Evolutionary conservation across 2,888 invertebrate species (phyloP), one percentile per base, ranked within the genome.

Genomic region (Encarsia formosa): DNA sequence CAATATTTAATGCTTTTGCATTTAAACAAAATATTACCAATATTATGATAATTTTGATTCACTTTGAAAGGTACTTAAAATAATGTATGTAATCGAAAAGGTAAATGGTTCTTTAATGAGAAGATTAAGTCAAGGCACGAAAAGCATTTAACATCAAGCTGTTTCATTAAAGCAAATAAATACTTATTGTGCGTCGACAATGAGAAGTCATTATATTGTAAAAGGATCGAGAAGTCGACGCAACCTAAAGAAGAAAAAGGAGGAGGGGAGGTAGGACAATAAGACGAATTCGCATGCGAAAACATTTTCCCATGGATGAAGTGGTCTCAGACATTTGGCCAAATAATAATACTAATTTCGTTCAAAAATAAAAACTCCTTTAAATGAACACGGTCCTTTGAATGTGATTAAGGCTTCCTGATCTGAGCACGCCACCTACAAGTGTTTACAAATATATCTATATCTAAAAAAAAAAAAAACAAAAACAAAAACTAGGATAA

Each of bases 311-410:
- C 71, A 71, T 70, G 70, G 41, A 20, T 5, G 15, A 5, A 20
- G 23, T 62, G 63, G 64, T 61, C 65, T 65, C 69, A 66, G 69
- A 70, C 71, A 71, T 71, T 71, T 69, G 70, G 70, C 67, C 70
- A 70, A 70, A 70, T 71, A 71, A 71, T 71, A 71, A 71, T 65
- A 71, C 69, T 71, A 69, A 71, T 71, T 71, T 67, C 61, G 68
- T 66, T 65, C 65, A 67, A 67, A 65, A 63, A 66, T 69, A 69
- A 69, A 71, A 68, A 65, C 68, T 68, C 32, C n/a, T 70, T 70
- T 71, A 71, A 71, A 62, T 65, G 62, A 60, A 54, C 62, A 41
- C 24, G 26, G 8, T 9, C 22, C 35, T 38, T 13, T 38, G 19
- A 59, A 64, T 64, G 61, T 59, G 60, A 64, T n/a, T n/a, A n/a